Evolutionary conservation across 2,113 vertebrate genomes (phyloP), one percentile per base, ranked within the genome.

Genomic region (Cairina moschata): DNA sequence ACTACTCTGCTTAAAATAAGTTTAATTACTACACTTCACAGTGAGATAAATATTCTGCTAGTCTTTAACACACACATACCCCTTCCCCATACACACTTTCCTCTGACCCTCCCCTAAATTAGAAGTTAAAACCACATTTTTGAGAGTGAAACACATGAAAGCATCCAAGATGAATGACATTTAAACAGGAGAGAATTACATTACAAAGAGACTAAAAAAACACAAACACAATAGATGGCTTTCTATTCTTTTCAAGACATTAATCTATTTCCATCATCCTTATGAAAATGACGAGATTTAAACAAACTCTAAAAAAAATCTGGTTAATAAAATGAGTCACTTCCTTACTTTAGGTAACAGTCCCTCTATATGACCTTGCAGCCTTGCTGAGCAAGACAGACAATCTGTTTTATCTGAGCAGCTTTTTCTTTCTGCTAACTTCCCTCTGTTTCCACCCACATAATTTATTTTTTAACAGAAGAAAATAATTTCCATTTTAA

Each of bases 401-500:
- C 34, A 89, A 83, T 72, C 80, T 90, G 63, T 73, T 78, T 86
- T 86, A 93, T 90, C 79, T 4, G 11, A 81, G 54, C 42, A 69
- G 36, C 21, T 93, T 90, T 69, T 89, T 83, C 83, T 56, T 95
- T 92, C 86, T 94, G 69, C 69, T 44, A 86, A 94, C 77, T 68
- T 76, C 66, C 26, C 56, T 93, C 81, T 92, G n/a, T 91, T 86
- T 67, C 58, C 92, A 88, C 86, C 76, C 71, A 93, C 91, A 67
- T 68, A 86, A 94, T 96, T 95, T 95, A 93, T 94, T 91, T 96
- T 94, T 91, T 93, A 96, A 90, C 86, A 91, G 78, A 86, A 95
- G 65, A 90, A 94, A 94, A 95, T 81, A 74, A 91, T 90, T 95
- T 91, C 69, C 69, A 94, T 96, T 96, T 97, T 96, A 63, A 97